Conservation (phyloP, 1,140 invertebrate genomes). For the Thaumatotibia leucotreta region DNA sequence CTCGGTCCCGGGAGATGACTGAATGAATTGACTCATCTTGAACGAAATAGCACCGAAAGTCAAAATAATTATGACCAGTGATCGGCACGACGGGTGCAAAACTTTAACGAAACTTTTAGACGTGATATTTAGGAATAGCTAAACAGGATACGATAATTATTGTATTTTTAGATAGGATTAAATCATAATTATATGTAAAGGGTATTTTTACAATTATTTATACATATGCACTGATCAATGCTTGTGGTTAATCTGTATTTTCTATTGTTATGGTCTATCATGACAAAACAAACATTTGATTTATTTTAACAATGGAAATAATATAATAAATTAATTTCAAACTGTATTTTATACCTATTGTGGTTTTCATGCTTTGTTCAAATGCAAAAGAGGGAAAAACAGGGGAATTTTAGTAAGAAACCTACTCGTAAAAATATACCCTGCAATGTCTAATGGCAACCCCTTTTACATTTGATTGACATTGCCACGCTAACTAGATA, state of each 20-base stretch:
- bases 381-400: too few relatives aligned
- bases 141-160: too few relatives aligned
- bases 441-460: neutral
- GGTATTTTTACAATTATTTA: neutral
- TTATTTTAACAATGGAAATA: neutral
- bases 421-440: neutral
- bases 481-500: neutral
- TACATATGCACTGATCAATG: too few relatives aligned
- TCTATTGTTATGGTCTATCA: neutral
- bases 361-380: neutral
- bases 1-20: neutral
- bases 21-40: neutral
- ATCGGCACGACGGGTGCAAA: too few relatives aligned
- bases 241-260: neutral
- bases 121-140: too few relatives aligned
- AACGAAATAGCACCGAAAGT: neutral
- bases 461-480: neutral
- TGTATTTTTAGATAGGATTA: too few relatives aligned
- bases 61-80: neutral
- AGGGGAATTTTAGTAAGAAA: neutral
- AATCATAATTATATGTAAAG: too few relatives aligned
- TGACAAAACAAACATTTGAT: neutral
- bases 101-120: too few relatives aligned
- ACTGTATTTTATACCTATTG: neutral
- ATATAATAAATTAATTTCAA: neutral